Evolutionary conservation across 2,888 invertebrate species (phyloP), one percentile per base, ranked within the genome.

Genomic region (Theretra japonica): DNA sequence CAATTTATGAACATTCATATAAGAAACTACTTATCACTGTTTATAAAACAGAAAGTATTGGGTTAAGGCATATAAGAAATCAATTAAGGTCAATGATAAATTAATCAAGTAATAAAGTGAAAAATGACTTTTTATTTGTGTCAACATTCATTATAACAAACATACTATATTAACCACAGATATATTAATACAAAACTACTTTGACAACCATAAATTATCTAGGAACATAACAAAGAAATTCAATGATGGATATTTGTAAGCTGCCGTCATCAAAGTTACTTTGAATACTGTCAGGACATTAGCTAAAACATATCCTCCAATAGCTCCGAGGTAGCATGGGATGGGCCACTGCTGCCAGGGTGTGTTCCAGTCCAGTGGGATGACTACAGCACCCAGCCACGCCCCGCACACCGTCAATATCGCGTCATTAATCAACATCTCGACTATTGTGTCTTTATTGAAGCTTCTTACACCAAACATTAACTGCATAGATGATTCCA

Each of bases 301-400:
- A 1, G 95, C 95, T 17, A 95, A 75, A 4, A 95, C 87, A 80
- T 95, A 96, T 6, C 97, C 97, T 69, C 95, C 85, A 0, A 97
- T 84, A 1, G 96, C 96, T n/a, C 97, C 97, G 0, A 96, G 89
- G 74, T 96, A 95, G 81, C 97, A 97, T 0, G 97, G 96, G 78
- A 97, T 96, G 0, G 97, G 97, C 97, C 97, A 97, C 73, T 91
- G 95, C 93, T 98, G 98, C 98, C 98, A 98, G 0, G 97, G 97
- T 68, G 96, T 95, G 88, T 98, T 97, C 98, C 98, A 98, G 87
- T 98, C 98, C 50, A 98, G 91, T 0, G 98, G 98, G 77, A 98
- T 97, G 0, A 97, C 97, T 72, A 97, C 95, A 4, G 98, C 97
- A 7, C 98, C 98, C 1, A 97, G 83, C 98, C 98, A 98, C 6